Percentiles rank a stretch among this genome's conserved stretches.
Evolutionary conservation across 1,140 invertebrate species (phyloP).

Genomic region (Globodera ellingtonae): DNA sequence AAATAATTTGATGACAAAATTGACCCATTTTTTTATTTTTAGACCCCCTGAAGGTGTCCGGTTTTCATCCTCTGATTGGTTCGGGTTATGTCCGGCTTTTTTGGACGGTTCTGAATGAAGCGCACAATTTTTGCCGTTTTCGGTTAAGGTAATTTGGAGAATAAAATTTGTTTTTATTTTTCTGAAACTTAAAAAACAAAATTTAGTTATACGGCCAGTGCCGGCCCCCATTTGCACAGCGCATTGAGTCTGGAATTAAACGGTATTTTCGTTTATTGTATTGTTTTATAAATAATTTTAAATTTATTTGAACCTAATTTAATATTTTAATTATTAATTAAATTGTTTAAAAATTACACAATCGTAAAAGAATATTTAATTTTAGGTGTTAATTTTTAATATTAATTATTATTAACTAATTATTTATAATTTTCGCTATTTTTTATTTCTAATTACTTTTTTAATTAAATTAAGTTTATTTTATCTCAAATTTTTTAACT

Average conservation of each 20-base stretch:
- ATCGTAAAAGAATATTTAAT: no score
- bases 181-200: neutral
- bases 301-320: no score
- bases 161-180: no score
- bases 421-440: no score
- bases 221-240: constrained; percentile 46
- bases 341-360: no score
- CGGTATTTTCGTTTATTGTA: neutral
- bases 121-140: constrained; percentile 58
- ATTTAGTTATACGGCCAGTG: constrained; percentile 52
- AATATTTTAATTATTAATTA: no score
- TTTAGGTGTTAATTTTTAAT: no score
- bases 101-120: constrained; percentile 62
- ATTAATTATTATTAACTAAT: no score
- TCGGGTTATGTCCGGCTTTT: constrained; percentile 55
- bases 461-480: no score
- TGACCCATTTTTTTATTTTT: constrained; percentile 20
- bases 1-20: neutral
- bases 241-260: constrained; percentile 3
- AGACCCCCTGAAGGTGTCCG: constrained; percentile 63
- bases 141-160: constrained; percentile 50
- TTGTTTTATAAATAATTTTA: no score
- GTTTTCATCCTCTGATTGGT: constrained; percentile 58
- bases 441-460: no score
- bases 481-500: no score